phyloP scores from a whole-genome alignment of 2,113 vertebrate genomes.

The western clawed frog (Xenopus tropicalis) region DNA sequence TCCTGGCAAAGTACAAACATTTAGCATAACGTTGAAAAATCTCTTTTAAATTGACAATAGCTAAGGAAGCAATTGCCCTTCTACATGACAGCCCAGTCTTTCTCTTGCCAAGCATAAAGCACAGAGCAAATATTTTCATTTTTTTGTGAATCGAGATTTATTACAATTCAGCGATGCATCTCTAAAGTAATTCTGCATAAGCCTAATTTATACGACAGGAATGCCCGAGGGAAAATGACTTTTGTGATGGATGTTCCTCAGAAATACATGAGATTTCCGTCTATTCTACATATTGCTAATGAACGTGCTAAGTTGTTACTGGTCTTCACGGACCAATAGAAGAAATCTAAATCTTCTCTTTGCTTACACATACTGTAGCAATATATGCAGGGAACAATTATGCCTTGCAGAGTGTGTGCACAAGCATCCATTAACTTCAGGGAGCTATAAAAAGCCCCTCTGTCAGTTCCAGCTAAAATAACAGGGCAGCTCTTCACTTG shows the following conservation, averaged over 20 bases:
- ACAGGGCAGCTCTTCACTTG: background rate
- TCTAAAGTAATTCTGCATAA: background rate
- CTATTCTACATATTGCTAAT: slow-evolving; percentile 14
- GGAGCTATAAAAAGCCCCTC: background rate
- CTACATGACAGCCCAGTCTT: background rate
- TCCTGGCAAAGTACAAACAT: too few species aligned
- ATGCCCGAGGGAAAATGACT: background rate
- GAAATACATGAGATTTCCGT: slow-evolving; percentile 9
- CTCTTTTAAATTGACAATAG: background rate
- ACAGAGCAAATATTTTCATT: background rate
- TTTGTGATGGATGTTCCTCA: background rate
- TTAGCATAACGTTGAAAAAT: background rate
- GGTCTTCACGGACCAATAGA: background rate
- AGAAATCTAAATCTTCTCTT: background rate
- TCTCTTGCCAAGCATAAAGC: background rate
- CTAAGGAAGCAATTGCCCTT: background rate
- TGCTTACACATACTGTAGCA: slow-evolving; percentile 15
- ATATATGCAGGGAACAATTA: slow-evolving; percentile 22
- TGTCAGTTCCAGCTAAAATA: background rate
- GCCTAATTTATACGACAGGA: background rate
- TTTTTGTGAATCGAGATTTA: background rate
- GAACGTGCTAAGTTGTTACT: background rate
- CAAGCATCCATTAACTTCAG: background rate
- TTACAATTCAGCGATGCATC: background rate
- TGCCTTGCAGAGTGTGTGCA: background rate